These are phyloP conservation scores for Rhegmatorhina hoffmannsi DNA, from an alignment of 2,113 vertebrate genomes.

Conservation along the genomic window DNA sequence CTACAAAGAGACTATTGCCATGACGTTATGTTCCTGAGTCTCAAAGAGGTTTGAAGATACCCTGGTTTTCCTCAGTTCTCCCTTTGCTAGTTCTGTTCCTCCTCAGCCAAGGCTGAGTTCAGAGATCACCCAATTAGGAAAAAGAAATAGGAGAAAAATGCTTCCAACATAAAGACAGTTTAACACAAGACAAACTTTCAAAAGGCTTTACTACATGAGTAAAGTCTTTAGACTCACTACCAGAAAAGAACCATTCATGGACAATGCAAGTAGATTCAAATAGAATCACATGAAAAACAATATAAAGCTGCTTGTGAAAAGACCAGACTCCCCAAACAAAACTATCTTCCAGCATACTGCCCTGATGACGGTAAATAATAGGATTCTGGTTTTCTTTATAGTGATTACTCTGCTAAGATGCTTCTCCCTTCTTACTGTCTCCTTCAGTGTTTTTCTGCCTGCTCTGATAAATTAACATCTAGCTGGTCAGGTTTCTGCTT, in stretches of 20 bases:
- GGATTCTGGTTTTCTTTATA: neutral
- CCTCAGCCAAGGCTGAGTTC: neutral
- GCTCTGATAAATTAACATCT: neutral
- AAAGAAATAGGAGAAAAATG: neutral
- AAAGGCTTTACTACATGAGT: neutral
- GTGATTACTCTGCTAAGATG: neutral
- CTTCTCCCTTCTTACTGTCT: neutral
- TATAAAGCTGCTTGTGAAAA: neutral
- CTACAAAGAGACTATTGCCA: neutral
- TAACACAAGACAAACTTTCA: neutral
- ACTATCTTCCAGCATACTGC: neutral
- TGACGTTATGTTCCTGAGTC: neutral
- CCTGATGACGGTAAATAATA: neutral
- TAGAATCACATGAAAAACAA: neutral
- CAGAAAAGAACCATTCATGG: neutral
- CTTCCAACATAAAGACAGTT: neutral
- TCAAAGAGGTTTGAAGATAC: neutral
- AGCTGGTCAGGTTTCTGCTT: neutral
- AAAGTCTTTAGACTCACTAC: neutral
- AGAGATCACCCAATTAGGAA: neutral
- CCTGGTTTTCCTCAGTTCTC: neutral
- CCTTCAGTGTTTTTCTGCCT: neutral
- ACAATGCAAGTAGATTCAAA: neutral
- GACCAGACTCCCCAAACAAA: neutral
- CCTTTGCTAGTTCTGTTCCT: neutral